Evolutionary conservation across 2,888 invertebrate genomes (phyloP).

Genomic region (Ormia ochracea): DNA sequence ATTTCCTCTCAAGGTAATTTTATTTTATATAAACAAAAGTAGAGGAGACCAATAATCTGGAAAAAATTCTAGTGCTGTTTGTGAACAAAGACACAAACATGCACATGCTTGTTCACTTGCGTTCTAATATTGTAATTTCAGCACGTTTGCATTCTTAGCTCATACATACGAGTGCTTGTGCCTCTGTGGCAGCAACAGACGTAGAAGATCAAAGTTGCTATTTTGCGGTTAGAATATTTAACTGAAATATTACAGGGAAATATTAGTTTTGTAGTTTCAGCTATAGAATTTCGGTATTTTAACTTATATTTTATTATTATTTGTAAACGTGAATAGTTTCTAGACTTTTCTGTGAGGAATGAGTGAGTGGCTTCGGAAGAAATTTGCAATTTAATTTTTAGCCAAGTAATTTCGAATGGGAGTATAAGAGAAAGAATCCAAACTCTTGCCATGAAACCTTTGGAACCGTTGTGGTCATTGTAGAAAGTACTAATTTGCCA

Average conservation of each 20-base stretch:
- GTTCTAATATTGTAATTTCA: conserved; percentile 35
- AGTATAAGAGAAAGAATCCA: too few species aligned
- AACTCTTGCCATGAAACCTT: too few species aligned
- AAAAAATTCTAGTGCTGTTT: background rate
- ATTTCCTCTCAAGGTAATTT: conserved; percentile 29
- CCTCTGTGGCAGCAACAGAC: background rate
- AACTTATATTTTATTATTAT: conserved; percentile 10
- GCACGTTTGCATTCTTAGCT: conserved; percentile 53
- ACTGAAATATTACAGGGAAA: conserved; percentile 54
- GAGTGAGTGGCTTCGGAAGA: background rate
- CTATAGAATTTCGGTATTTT: conserved; percentile 49
- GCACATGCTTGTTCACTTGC: background rate
- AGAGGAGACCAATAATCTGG: conserved; percentile 30
- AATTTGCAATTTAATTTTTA: background rate
- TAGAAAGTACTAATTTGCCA: too few species aligned
- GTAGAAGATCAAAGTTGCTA: conserved; percentile 61
- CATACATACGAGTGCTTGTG: conserved; percentile 2
- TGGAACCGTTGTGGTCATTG: too few species aligned
- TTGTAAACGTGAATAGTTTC: conserved; percentile 36
- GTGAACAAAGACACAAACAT: background rate
- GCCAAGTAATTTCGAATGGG: too few species aligned
- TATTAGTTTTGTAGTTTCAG: conserved; percentile 48
- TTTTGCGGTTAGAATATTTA: conserved; percentile 61
- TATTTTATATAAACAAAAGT: conserved; percentile 1
- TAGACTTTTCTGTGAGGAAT: background rate